A percentile compares a stretch with the other conserved stretches of the same genome.
These are phyloP conservation scores for Onychostruthus taczanowskii DNA, from an alignment of 2,113 vertebrate genomes.

Conservation along the genomic window DNA sequence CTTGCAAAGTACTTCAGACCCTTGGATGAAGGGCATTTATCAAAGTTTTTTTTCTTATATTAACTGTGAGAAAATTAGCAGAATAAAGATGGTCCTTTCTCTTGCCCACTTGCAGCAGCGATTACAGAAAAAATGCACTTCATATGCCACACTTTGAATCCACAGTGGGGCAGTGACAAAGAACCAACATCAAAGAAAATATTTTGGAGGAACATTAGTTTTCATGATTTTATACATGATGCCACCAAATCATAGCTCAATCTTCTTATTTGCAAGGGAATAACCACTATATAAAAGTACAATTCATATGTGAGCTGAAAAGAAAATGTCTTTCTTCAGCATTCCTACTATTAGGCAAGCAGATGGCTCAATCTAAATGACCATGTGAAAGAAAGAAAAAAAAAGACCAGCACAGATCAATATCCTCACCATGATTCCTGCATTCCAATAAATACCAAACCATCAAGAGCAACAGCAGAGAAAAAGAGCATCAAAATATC, in stretches of 20 bases:
- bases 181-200: slow-evolving; percentile 2
- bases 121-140: not conserved
- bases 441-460: slow-evolving; percentile 46
- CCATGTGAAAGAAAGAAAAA: not conserved
- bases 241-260: not conserved
- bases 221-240: not conserved
- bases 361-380: slow-evolving; percentile 52
- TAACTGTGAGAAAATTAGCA: slow-evolving; percentile 4
- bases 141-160: not conserved
- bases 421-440: not conserved
- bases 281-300: not conserved
- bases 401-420: not conserved
- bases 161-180: not conserved
- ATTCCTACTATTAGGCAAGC: not conserved
- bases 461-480: not conserved
- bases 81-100: not conserved
- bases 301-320: not conserved
- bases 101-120: not conserved
- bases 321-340: not conserved
- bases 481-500: not conserved
- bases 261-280: not conserved
- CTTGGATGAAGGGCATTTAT: not conserved
- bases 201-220: not conserved
- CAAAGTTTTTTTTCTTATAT: not conserved
- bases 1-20: not conserved